These are phyloP conservation scores for Oreonectes daqikongensis DNA, from an alignment of 2,797 vertebrate genomes.

Conservation along the genomic window DNA sequence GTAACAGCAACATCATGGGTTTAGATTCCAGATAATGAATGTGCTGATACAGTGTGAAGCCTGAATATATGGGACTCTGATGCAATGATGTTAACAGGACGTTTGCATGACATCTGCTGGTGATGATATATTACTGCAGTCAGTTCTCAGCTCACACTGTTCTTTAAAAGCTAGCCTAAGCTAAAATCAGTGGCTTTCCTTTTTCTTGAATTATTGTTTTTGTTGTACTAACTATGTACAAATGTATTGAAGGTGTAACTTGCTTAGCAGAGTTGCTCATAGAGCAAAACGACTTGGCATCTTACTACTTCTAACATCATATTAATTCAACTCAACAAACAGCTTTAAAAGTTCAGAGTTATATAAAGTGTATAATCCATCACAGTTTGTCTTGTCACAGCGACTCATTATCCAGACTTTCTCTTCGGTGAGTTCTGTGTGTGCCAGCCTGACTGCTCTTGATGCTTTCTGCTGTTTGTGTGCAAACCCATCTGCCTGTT, in stretches of 20 bases:
- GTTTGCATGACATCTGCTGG: constrained; percentile 23
- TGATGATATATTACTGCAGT: constrained; percentile 13
- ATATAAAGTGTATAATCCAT: constrained; percentile 48
- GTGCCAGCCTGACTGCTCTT: constrained; percentile 83
- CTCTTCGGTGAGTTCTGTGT: constrained; percentile 79
- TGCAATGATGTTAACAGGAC: background rate
- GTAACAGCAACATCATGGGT: background rate
- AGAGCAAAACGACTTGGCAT: background rate
- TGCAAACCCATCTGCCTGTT: constrained; percentile 84
- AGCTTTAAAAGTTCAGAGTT: constrained; percentile 3
- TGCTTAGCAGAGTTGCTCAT: background rate
- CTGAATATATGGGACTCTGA: constrained; percentile 2
- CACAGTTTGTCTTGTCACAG: constrained; percentile 75
- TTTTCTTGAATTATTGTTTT: background rate
- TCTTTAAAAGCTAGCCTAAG: background rate
- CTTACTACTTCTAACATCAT: background rate
- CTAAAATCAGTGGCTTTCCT: background rate
- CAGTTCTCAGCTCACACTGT: background rate
- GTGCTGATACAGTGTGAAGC: background rate
- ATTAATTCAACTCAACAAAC: background rate
- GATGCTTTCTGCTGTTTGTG: constrained; percentile 85
- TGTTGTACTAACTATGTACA: background rate
- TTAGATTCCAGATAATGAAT: background rate
- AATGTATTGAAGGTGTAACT: too few relatives aligned
- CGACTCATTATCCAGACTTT: constrained; percentile 78